Base-by-base conservation (phyloP, 2,113 vertebrate genomes). In the Sula dactylatra region DNA sequence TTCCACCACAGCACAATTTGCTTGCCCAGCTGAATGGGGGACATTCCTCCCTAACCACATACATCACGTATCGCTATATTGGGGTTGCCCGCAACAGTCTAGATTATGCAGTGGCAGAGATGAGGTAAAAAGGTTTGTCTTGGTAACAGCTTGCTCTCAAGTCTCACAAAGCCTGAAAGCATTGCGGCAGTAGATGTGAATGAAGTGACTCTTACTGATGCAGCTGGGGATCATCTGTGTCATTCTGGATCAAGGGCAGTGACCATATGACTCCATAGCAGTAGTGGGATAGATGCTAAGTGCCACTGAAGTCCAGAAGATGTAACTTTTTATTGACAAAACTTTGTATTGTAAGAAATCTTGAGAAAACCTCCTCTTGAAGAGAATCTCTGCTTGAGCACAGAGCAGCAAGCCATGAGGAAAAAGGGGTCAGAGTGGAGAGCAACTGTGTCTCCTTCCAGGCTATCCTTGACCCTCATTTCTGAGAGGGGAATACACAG, bases 401-500 rank as follows among this genome's bases (percentile, higher is more conserved):
- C 3, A 5, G 25, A 90, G 78, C n/a, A 2, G 2, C 10, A 18
- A 84, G 47, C 25, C 77, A 26, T 1, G 16, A 45, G 19, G 19
- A 81, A 83, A 73, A 86, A 73, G 19, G 36, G 67, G 25, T 49
- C 15, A 40, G 26, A 88, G 24, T 5, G 16, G 61, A 80, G 13
- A 94, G 34, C 92, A 92, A 74, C 74, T 62, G 45, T 11, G 32
- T 83, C 38, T 73, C 69, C 80, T 74, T 81, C 38, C 67, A 95
- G 59, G 40, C 79, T 50, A 16, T 29, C 59, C 71, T 55, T 19
- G 34, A 52, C 38, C 22, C 55, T 40, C 3, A 0, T 59, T 85
- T 94, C 95, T 89, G 81, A 91, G 93, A 91, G 82, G 78, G 40
- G 52, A 95, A 85, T 45, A 97, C 42, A 40, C 92, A 97, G 96